These are phyloP conservation scores for Microplitis demolitor DNA, from an alignment of 1,140 invertebrate species.

Conservation along the genomic window DNA sequence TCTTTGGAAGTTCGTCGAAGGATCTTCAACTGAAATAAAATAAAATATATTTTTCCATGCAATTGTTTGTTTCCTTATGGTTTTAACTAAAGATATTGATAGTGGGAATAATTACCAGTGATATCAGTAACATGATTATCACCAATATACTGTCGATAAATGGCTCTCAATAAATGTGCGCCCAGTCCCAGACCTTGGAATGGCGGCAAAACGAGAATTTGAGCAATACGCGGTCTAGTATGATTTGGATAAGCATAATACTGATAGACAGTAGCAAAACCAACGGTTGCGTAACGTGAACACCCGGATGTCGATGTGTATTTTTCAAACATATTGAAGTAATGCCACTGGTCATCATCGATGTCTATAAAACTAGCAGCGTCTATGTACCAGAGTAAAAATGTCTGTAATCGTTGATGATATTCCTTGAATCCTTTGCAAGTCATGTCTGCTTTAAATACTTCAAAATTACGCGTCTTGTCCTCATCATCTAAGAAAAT, in stretches of 20 bases:
- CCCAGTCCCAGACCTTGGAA: slow-evolving; percentile 87
- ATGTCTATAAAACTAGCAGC: slow-evolving; percentile 90
- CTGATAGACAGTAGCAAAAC: slow-evolving; percentile 90
- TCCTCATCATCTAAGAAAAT: slow-evolving; percentile 51
- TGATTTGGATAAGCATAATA: slow-evolving; percentile 93
- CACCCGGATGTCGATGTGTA: slow-evolving; percentile 69
- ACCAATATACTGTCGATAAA: slow-evolving; percentile 78
- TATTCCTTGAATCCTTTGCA: slow-evolving; percentile 77
- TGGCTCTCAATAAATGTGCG: slow-evolving; percentile 73
- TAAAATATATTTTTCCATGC: slow-evolving; percentile 3
- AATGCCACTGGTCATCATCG: slow-evolving; percentile 91
- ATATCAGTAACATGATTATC: slow-evolving; percentile 82
- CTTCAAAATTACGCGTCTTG: slow-evolving; percentile 73
- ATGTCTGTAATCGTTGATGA: slow-evolving; percentile 86
- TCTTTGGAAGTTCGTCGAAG: slow-evolving; percentile 85
- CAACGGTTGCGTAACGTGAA: slow-evolving; percentile 76
- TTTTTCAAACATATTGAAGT: slow-evolving; percentile 91
- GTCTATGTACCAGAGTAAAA: slow-evolving; percentile 95
- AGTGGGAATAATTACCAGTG: slow-evolving; percentile 67
- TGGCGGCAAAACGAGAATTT: slow-evolving; percentile 88
- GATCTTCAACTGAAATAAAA: slow-evolving; percentile 79
- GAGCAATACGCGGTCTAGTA: slow-evolving; percentile 86
- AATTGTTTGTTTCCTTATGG: not conserved
- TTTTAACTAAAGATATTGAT: not conserved
- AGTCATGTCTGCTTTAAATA: slow-evolving; percentile 76